Base-by-base conservation (phyloP, 2,797 vertebrate genomes). In the Okamejei kenojei region DNA sequence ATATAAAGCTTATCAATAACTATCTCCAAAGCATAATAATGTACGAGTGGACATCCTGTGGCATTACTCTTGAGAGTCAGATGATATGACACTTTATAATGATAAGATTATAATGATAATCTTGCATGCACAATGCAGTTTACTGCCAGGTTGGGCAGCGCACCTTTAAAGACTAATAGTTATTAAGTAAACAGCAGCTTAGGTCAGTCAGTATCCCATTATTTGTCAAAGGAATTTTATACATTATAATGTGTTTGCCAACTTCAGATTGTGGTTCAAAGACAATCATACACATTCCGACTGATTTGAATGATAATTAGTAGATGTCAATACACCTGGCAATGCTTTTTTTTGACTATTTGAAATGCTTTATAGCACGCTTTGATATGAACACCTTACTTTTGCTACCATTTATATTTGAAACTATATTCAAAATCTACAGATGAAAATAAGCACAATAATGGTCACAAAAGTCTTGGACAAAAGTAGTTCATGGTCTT, bases 61-160 rank as follows among this genome's bases (percentile, higher is more conserved):
- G 82, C 82, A 88, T 65, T 88, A n/a, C 84, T 32, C n/a, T 88
- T n/a, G 84, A 15, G 65, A 86, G 82, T 86, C 77, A 78, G 77
- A 35, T 35, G 77, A 78, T 32, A 32, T 17, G 77, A 32, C 32
- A 32, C 77, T 32, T 15, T 77, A 32, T 32, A 77, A 77, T n/a
- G 77, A 78, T 78, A 11, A 76, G 26, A 78, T n/a, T n/a, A n/a
- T n/a, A n/a, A n/a, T n/a, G n/a, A n/a, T n/a, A 32, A 78, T 35
- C 77, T 32, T 15, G 10, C 11, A 78, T 32, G 77, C n/a, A 78
- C 77, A 78, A 35, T 32, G n/a, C 77, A 19, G 32, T 78, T 32
- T 78, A 32, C 77, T 78, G 77, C 77, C 32, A 35, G 15, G n/a
- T 78, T 78, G 77, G 77, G 77, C 32, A 35, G 77, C 10, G 32